Base-by-base conservation (phyloP, 2,888 invertebrate species). In the Geotrupes spiniger region DNA sequence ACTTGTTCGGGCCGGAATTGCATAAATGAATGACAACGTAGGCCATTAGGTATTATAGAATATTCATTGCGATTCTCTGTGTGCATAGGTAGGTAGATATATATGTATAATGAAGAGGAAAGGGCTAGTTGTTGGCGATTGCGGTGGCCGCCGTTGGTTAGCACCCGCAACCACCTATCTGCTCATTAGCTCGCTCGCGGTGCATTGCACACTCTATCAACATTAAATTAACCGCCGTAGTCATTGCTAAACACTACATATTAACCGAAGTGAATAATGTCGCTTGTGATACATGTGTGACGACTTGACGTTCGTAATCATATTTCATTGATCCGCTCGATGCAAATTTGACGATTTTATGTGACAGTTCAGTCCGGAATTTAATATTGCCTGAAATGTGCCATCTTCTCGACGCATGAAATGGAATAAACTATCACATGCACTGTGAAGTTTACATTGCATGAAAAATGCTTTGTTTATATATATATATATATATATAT, bases 141-240 rank as follows among this genome's bases (percentile, higher is more conserved):
- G 58, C 45, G 59, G 59, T 54, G 58, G 54, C 57, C 62, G 52
- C 57, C 53, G 59, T 61, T 54, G 58, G 60, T 61, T 62, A 58
- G 42, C 63, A 58, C 58, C 61, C 61, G 52, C 63, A 60, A 60
- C 63, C 59, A 56, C 52, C 54, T 52, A 52, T 64, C 63, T 61
- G 62, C 62, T 65, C 64, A 65, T 65, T 66, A 66, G 61, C 59
- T 49, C 58, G 53, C 57, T 58, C 58, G 59, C 45, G 62, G 56
- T 58, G 55, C 59, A 59, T 54, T 56, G 62, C 59, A 57, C 62
- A 63, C 63, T 65, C 61, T 57, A 64, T 65, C 64, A 63, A 64
- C 64, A 61, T 62, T 61, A 62, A 65, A 65, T 65, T 63, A 64
- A 63, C 63, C 60, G 54, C 50, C 50, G 25, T 45, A 42, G 42